Conservation (phyloP, 2,888 invertebrate species). For the Opisthograptis luteolata region DNA sequence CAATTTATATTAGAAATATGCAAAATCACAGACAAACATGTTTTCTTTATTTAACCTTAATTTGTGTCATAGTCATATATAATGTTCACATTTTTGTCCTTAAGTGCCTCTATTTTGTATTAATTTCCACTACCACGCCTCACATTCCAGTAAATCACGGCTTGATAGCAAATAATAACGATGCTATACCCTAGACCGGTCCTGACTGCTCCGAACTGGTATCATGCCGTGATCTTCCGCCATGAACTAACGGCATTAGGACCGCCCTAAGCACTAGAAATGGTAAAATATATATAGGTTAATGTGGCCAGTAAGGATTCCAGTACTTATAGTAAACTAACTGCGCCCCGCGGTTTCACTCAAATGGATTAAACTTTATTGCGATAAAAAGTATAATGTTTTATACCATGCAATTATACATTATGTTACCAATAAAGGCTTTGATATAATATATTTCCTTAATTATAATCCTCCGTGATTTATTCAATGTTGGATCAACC, state of each 20-base stretch:
- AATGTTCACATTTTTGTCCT: no score
- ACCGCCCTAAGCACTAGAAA: slow-evolving; percentile 22
- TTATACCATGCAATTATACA: no score
- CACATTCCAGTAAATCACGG: slow-evolving; percentile 13
- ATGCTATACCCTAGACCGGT: slow-evolving; percentile 7
- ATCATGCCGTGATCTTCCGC: slow-evolving; percentile 31
- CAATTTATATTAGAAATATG: no score
- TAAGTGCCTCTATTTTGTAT: no score
- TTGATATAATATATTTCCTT: no score
- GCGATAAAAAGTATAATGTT: no score
- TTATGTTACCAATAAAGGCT: no score
- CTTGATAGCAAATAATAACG: slow-evolving; percentile 10
- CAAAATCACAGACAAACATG: no score
- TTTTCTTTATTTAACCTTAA: no score
- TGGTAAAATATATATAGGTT: slow-evolving; percentile 29
- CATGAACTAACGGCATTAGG: slow-evolving; percentile 30
- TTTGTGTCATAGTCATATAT: no score
- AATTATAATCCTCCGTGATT: not conserved
- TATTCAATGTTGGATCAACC: not conserved
- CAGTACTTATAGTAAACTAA: slow-evolving; percentile 1
- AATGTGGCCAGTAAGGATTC: slow-evolving; percentile 17
- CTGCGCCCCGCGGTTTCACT: no score
- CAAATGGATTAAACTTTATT: no score
- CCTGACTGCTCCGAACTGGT: slow-evolving; percentile 11
- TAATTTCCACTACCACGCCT: not conserved